These are phyloP conservation scores for Cyanistes caeruleus DNA, from an alignment of 2,113 vertebrate genomes.

Conservation along the genomic window DNA sequence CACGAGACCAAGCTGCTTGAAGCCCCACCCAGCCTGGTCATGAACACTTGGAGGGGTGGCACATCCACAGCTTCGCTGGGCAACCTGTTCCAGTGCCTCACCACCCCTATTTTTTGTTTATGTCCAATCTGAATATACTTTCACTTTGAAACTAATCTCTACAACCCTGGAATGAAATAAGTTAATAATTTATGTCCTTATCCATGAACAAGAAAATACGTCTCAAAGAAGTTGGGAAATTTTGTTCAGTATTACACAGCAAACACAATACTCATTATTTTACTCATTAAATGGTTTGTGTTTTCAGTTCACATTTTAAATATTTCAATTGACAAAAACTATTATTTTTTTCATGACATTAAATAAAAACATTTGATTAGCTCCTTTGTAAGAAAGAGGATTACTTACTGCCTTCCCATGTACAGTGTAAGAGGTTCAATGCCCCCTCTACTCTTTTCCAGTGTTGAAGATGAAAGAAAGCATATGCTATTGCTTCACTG, in stretches of 20 bases:
- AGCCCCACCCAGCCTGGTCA: neutral
- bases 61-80: neutral
- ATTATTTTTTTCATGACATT: neutral
- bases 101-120: neutral
- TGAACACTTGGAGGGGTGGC: neutral
- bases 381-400: conserved; percentile 65
- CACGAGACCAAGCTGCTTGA: neutral
- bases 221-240: neutral
- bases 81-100: neutral
- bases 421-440: conserved; percentile 98
- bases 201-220: neutral
- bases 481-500: conserved; percentile 97
- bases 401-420: conserved; percentile 99
- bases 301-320: neutral
- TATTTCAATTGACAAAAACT: neutral
- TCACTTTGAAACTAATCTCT: neutral
- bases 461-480: conserved; percentile 98
- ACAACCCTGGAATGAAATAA: neutral
- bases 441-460: conserved; percentile 98
- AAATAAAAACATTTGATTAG: neutral
- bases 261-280: neutral
- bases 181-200: neutral
- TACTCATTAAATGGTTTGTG: neutral
- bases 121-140: neutral
- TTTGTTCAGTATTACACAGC: neutral